Conservation (phyloP, 2,797 vertebrate species). For the Mustela erminea region DNA sequence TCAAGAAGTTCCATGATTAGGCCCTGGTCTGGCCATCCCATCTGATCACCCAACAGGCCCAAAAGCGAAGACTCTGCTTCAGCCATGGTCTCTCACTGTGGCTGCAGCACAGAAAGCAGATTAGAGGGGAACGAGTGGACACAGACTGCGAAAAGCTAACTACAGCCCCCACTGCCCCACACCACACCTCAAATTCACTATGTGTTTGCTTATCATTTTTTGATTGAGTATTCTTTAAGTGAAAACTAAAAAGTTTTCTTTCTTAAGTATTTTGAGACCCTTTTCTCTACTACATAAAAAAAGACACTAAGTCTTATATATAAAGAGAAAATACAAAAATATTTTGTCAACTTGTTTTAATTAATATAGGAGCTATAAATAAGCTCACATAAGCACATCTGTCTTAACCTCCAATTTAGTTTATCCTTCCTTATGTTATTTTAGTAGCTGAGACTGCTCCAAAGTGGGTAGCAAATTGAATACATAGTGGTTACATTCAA, state of each 20-base stretch:
- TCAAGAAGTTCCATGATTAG: not conserved
- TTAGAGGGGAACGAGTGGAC: not conserved
- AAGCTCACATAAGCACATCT: slow-evolving; percentile 25
- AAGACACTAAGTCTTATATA: not conserved
- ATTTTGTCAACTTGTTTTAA: slow-evolving; percentile 64
- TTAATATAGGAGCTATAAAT: slow-evolving; percentile 29
- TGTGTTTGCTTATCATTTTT: not conserved
- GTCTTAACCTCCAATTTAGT: slow-evolving; percentile 47
- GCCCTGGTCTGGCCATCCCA: not conserved
- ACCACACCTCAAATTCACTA: not conserved
- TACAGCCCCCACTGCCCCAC: not conserved
- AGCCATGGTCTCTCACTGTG: not conserved
- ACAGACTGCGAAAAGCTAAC: not conserved
- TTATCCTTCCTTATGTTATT: slow-evolving; percentile 55
- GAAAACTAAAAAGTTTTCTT: slow-evolving; percentile 58
- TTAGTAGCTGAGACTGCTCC: slow-evolving; percentile 13
- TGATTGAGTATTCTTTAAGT: slow-evolving; percentile 8
- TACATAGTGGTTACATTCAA: not conserved
- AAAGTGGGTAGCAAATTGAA: slow-evolving; percentile 36
- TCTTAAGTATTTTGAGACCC: not conserved
- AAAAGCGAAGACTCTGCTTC: not conserved
- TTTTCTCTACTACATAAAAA: slow-evolving; percentile 49
- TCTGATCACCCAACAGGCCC: no score
- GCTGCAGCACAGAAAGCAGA: not conserved
- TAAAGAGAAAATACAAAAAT: slow-evolving; percentile 54